Percentiles rank a stretch among this genome's conserved stretches.
Conservation (phyloP, 2,888 invertebrate species). For the Drosophila neotestacea region DNA sequence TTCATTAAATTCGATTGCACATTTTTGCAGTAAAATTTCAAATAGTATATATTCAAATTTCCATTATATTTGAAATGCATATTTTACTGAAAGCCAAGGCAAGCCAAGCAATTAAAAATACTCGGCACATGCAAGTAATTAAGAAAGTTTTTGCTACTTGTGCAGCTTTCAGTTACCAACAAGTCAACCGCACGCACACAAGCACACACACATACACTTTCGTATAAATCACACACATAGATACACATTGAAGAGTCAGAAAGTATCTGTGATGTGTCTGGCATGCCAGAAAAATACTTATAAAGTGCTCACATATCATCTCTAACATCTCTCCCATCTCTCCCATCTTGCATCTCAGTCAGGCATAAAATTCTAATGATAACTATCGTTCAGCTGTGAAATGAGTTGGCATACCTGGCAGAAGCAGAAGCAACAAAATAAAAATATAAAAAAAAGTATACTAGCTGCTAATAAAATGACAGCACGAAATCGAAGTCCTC, state of each 20-base stretch:
- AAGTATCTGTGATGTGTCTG: conserved; percentile 6
- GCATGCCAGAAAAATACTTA: not conserved
- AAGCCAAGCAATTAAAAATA: conserved; percentile 41
- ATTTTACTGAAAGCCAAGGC: not conserved
- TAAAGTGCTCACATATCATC: conserved; percentile 8
- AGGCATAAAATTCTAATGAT: conserved; percentile 60
- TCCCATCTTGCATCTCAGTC: conserved; percentile 30
- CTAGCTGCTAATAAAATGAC: conserved; percentile 65
- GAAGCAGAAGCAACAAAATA: not conserved
- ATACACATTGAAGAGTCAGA: not conserved
- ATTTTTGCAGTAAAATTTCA: conserved; percentile 13
- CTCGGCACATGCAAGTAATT: conserved; percentile 25
- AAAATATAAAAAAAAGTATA: not conserved
- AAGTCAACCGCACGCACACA: conserved; percentile 8
- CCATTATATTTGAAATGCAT: conserved; percentile 1
- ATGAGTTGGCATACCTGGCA: conserved; percentile 51
- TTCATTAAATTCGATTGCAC: conserved; percentile 3
- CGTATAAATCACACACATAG: not conserved
- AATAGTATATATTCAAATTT: conserved; percentile 16
- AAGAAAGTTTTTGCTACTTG: conserved; percentile 37
- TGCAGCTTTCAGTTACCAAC: conserved; percentile 2
- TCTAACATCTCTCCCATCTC: not conserved
- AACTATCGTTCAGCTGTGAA: conserved; percentile 59
- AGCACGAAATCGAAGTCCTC: conserved; percentile 49
- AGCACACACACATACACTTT: not conserved